phyloP scores from a whole-genome alignment of 2,888 invertebrate species.

The Venustoraphidia nigricollis region DNA sequence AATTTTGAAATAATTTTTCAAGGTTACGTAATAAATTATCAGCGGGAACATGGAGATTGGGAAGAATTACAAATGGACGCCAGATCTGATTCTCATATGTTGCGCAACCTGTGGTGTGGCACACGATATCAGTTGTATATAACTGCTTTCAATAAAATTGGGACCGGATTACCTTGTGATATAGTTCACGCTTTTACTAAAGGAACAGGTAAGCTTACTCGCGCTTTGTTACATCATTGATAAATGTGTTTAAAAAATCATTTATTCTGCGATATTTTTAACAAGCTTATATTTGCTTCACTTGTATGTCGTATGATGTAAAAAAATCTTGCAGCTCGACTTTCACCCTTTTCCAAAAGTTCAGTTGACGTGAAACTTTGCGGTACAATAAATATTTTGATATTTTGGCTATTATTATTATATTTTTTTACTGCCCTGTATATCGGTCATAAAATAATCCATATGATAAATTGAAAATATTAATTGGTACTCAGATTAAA shows the following conservation, averaged over 20 bases:
- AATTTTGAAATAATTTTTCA: constrained; percentile 14
- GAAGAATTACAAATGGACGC: constrained; percentile 78
- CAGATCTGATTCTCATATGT: constrained; percentile 59
- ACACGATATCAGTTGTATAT: constrained; percentile 78
- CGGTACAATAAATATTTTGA: too few relatives aligned
- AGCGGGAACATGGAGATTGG: constrained; percentile 82
- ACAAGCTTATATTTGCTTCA: background rate
- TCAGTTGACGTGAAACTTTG: too few relatives aligned
- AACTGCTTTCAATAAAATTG: constrained; percentile 81
- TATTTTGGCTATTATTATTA: too few relatives aligned
- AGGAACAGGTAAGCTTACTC: constrained; percentile 52
- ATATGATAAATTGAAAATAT: too few relatives aligned
- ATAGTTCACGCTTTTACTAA: constrained; percentile 74
- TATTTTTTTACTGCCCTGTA: too few relatives aligned
- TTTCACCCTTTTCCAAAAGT: too few relatives aligned
- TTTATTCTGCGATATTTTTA: background rate
- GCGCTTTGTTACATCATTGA: background rate
- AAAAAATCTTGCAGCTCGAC: too few relatives aligned
- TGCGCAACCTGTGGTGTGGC: constrained; percentile 76
- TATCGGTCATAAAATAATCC: too few relatives aligned
- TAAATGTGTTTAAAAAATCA: background rate
- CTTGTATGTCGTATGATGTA: too few relatives aligned
- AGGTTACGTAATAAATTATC: constrained; percentile 83
- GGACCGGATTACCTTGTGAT: constrained; percentile 76
- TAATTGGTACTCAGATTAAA: too few relatives aligned